Conservation (phyloP, 2,113 vertebrate species). For the Sceloporus tristichus region DNA sequence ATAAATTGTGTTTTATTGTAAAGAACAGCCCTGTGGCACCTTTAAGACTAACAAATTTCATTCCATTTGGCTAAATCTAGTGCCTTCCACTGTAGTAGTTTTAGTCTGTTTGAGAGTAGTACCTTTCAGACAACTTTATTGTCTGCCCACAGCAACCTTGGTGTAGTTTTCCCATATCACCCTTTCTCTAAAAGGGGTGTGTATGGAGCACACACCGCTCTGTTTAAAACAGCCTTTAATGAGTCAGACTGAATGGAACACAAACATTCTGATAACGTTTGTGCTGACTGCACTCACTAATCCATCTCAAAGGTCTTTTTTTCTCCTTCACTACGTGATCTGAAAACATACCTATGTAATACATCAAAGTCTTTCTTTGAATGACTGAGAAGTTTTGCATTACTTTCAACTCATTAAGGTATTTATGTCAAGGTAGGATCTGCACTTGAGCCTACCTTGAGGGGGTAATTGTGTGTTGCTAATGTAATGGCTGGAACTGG, state of each 20-base stretch:
- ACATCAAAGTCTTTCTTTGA: conserved; percentile 73
- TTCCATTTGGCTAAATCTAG: too few species aligned
- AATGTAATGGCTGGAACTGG: conserved; percentile 83
- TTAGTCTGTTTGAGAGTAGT: too few species aligned
- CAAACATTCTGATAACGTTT: conserved; percentile 65
- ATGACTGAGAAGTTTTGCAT: conserved; percentile 65
- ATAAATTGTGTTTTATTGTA: not conserved
- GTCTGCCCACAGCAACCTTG: not conserved
- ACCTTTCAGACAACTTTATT: too few species aligned
- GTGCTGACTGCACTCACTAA: conserved; percentile 44
- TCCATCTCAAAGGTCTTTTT: conserved; percentile 52
- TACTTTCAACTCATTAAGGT: conserved; percentile 75
- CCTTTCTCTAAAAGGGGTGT: conserved; percentile 20
- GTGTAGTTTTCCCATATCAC: conserved; percentile 24
- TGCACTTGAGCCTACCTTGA: conserved; percentile 85
- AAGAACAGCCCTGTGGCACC: not conserved
- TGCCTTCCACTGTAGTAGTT: not conserved
- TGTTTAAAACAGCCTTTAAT: conserved; percentile 31
- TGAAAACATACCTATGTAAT: conserved; percentile 65
- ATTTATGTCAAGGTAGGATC: conserved; percentile 74
- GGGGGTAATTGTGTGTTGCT: conserved; percentile 85
- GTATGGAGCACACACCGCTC: not conserved
- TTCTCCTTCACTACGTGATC: conserved; percentile 43
- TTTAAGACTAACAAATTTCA: too few species aligned
- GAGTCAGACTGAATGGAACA: conserved; percentile 46